These are phyloP conservation scores for Spicauda simplicius DNA, from an alignment of 2,888 invertebrate genomes.

Conservation along the genomic window DNA sequence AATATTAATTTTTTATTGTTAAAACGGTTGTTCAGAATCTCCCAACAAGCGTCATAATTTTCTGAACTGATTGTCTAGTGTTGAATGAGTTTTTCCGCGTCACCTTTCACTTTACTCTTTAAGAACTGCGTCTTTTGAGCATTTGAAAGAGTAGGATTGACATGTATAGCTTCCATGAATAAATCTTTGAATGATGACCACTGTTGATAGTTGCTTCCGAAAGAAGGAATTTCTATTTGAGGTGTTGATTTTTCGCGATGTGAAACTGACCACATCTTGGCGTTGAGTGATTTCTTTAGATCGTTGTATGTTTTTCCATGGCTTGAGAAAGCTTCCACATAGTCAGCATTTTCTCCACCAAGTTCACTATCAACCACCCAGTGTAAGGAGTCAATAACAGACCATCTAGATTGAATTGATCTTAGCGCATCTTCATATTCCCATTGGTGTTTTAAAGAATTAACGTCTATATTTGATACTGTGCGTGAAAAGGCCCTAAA, in stretches of 20 bases:
- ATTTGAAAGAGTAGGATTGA: constrained; percentile 40
- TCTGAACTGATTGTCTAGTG: constrained; percentile 42
- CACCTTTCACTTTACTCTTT: constrained; percentile 41
- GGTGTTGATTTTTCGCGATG: constrained; percentile 42
- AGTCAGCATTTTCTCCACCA: no score
- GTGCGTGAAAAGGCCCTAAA: no score
- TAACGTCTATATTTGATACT: no score
- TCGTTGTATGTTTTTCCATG: no score
- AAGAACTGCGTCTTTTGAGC: no score
- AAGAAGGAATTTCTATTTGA: no score
- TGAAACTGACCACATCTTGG: constrained; percentile 40
- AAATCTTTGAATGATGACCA: constrained; percentile 43
- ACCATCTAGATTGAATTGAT: constrained; percentile 36
- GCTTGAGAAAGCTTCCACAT: no score
- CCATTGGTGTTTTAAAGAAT: constrained; percentile 39
- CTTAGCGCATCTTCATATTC: constrained; percentile 40
- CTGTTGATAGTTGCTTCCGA: constrained; percentile 40
- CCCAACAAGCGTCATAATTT: no score
- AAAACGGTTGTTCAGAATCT: constrained; percentile 31
- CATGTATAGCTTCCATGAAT: constrained; percentile 43
- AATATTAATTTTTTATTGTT: constrained; percentile 8
- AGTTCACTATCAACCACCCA: no score
- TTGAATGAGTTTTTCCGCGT: constrained; percentile 42
- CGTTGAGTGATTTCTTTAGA: constrained; percentile 41
- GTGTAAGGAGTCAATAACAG: no score